phyloP scores from a whole-genome alignment of 2,888 invertebrate species.

The Parnassius orleans region DNA sequence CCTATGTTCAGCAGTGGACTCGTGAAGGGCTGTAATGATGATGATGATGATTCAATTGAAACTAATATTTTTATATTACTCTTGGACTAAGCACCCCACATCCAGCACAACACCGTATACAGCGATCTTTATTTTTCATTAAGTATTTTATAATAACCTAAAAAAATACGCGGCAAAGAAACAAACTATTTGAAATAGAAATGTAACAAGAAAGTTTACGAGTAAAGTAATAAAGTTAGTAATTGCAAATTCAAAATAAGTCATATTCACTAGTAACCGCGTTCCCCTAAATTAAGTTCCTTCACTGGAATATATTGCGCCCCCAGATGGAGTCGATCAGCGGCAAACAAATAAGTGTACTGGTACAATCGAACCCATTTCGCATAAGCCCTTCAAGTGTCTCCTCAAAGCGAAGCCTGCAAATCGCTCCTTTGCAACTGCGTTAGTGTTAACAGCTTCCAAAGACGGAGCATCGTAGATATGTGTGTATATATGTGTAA shows the following conservation, averaged over 20 bases:
- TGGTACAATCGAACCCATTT: conserved; percentile 62
- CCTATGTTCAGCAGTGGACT: no score
- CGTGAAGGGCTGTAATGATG: no score
- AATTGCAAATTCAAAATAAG: conserved; percentile 16
- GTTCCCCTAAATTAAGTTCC: conserved; percentile 38
- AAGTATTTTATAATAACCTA: no score
- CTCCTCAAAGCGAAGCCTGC: conserved; percentile 68
- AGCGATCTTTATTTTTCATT: no score
- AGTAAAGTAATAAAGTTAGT: not conserved
- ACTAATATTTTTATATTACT: no score
- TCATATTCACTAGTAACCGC: conserved; percentile 8
- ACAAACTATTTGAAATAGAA: no score
- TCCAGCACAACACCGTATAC: no score
- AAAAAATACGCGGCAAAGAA: no score
- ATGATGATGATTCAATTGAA: no score
- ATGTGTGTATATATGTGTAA: not conserved
- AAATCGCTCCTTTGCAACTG: conserved; percentile 52
- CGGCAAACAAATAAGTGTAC: conserved; percentile 72
- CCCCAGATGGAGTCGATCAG: conserved; percentile 57
- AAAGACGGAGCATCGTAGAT: conserved; percentile 12
- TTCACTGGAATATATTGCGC: conserved; percentile 32
- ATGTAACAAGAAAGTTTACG: no score
- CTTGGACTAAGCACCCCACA: no score
- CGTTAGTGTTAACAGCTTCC: conserved; percentile 24
- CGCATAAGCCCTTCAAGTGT: conserved; percentile 62